Conservation (phyloP, 2,888 invertebrate species). For the Hymenopus coronatus region DNA sequence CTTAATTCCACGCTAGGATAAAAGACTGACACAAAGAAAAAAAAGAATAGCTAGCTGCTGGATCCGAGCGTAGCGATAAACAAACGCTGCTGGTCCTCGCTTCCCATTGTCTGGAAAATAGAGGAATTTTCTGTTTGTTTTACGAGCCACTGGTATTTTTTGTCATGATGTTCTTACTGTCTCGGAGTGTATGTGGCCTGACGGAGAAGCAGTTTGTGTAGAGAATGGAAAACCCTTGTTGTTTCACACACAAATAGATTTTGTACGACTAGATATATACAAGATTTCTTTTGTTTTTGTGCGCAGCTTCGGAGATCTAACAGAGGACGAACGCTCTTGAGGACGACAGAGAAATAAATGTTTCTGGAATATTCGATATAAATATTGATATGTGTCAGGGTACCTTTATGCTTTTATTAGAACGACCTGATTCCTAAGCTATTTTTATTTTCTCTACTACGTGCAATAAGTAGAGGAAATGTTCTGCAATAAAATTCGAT, state of each 20-base stretch:
- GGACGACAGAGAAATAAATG: neutral
- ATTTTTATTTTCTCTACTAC: no score
- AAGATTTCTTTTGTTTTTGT: constrained; percentile 14
- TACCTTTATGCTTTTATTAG: no score
- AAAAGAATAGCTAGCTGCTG: neutral
- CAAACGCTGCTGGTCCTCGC: neutral
- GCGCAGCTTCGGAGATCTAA: neutral
- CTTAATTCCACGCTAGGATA: neutral
- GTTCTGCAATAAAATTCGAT: no score
- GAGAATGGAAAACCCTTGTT: neutral
- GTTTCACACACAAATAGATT: constrained; percentile 20
- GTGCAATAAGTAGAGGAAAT: no score
- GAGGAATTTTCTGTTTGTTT: neutral
- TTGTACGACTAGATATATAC: neutral
- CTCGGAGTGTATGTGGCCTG: neutral
- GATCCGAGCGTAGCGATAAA: neutral
- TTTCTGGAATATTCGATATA: neutral
- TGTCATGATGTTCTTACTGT: neutral
- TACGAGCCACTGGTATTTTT: neutral
- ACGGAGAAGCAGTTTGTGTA: neutral
- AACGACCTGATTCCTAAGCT: no score
- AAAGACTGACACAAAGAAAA: neutral
- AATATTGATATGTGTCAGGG: neutral
- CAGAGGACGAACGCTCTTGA: neutral
- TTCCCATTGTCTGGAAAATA: neutral